A percentile compares a stretch with the other conserved stretches of the same genome.
Conservation (phyloP, 2,797 vertebrate genomes). For the Hypotaenidia philippensis region DNA sequence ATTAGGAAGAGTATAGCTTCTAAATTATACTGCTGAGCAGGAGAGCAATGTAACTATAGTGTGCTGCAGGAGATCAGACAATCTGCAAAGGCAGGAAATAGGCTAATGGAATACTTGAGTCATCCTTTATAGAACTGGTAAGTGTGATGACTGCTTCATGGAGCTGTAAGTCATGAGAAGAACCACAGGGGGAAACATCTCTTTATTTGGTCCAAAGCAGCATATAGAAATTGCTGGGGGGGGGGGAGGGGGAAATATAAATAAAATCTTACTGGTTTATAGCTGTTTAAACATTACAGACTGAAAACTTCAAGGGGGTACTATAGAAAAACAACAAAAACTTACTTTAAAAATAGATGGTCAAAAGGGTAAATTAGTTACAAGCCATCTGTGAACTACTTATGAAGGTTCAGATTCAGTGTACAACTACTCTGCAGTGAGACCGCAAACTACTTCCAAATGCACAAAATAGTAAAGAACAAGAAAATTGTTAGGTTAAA, state of each 20-base stretch:
- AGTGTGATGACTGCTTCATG: neutral
- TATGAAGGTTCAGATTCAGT: neutral
- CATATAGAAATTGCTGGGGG: neutral
- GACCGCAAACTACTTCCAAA: neutral
- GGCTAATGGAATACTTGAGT: constrained; percentile 33
- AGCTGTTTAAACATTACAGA: neutral
- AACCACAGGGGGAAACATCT: neutral
- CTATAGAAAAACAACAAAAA: neutral
- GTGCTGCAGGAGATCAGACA: neutral
- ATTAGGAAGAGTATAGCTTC: neutral
- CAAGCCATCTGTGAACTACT: neutral
- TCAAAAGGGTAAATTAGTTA: neutral
- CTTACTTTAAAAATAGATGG: neutral
- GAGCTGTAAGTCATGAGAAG: neutral
- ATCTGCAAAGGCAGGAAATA: constrained; percentile 30
- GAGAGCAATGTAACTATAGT: neutral
- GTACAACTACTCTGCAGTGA: neutral
- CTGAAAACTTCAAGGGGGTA: neutral
- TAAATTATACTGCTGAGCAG: neutral
- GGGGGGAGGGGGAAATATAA: neutral
- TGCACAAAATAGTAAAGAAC: neutral
- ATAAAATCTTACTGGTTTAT: neutral
- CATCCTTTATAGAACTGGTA: neutral
- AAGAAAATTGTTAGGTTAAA: neutral
- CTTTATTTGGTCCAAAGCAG: neutral